Evolutionary conservation across 2,113 vertebrate species (phyloP).

Genomic region (Nycticorax nycticorax): DNA sequence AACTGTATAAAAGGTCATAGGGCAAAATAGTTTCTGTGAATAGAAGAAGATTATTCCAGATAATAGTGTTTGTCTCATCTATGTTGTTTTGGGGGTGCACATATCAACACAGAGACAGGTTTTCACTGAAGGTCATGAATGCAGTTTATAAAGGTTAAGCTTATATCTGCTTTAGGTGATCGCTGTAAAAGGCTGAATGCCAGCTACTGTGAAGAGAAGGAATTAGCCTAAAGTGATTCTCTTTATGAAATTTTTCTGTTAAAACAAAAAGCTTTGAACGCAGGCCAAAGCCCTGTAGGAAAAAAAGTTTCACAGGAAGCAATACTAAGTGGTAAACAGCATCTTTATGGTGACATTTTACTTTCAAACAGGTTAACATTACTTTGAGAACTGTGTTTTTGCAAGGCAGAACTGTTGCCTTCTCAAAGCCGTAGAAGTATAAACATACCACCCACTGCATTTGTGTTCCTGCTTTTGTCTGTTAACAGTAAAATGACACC

Average conservation of each 20-base stretch:
- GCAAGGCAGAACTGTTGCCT: not conserved
- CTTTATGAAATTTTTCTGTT: not conserved
- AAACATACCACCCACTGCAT: not conserved
- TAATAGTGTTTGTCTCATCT: not conserved
- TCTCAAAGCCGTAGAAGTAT: not conserved
- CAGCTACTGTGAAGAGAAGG: not conserved
- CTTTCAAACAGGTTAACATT: not conserved
- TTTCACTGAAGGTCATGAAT: not conserved
- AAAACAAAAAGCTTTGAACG: not conserved
- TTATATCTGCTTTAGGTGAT: not conserved
- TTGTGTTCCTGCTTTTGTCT: not conserved
- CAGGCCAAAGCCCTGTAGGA: not conserved
- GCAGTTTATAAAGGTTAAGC: not conserved
- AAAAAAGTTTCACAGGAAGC: not conserved
- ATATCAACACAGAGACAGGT: not conserved
- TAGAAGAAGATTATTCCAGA: not conserved
- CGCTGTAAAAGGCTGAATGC: not conserved
- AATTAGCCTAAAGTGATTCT: not conserved
- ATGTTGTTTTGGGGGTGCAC: not conserved
- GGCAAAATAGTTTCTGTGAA: not conserved
- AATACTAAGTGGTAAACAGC: not conserved
- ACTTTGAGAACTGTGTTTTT: not conserved
- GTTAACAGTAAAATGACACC: not conserved
- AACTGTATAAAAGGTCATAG: not conserved
- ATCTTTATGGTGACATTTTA: not conserved